phyloP scores from a whole-genome alignment of 2,113 vertebrate species.

The Microtus montanus region DNA sequence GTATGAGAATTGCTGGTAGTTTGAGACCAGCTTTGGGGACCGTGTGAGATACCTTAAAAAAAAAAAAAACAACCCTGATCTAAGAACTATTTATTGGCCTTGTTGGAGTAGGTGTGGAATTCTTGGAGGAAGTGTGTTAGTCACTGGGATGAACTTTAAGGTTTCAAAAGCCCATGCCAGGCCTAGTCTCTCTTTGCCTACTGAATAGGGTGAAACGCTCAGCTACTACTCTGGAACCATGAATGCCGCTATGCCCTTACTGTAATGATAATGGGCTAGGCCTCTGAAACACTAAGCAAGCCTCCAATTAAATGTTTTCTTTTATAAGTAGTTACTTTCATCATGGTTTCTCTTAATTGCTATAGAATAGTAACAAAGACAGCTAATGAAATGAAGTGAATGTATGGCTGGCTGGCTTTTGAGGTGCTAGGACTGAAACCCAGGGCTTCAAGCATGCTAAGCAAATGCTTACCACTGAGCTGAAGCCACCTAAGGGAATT shows the following conservation, averaged over 20 bases:
- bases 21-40: background rate
- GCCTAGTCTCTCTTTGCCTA: background rate
- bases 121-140: background rate
- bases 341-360: background rate
- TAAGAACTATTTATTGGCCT: background rate
- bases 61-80: background rate
- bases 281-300: background rate
- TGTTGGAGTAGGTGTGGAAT: background rate
- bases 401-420: background rate
- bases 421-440: background rate
- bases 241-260: background rate
- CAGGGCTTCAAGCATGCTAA: background rate
- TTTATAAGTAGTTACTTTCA: background rate
- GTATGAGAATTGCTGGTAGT: background rate
- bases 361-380: background rate
- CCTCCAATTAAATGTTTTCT: background rate
- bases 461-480: background rate
- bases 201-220: no score
- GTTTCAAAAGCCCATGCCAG: no score
- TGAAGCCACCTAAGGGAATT: background rate
- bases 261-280: background rate
- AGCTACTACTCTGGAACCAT: background rate
- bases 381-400: background rate
- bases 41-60: background rate
- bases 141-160: background rate